These are phyloP conservation scores for Merodon equestris DNA, from an alignment of 2,888 invertebrate species.

Conservation along the genomic window DNA sequence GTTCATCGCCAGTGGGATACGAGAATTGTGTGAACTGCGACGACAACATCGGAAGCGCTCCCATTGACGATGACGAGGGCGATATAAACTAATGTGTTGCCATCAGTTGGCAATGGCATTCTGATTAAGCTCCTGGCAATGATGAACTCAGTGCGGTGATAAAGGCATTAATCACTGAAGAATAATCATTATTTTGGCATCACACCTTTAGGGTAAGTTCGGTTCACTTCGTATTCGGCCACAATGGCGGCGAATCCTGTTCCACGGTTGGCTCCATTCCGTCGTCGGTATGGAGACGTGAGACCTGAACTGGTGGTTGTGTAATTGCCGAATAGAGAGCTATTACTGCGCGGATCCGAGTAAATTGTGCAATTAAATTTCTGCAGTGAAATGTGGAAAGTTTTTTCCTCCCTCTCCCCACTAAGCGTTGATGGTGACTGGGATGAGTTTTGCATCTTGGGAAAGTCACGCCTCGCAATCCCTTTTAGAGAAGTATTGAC, in stretches of 20 bases:
- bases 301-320: conserved; percentile 22
- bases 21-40: conserved; percentile 45
- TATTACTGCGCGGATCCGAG: conserved; percentile 57
- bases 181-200: conserved; percentile 74
- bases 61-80: conserved; percentile 53
- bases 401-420: too few relatives aligned
- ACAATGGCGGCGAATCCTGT: conserved; percentile 55
- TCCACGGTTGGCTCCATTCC: too few relatives aligned
- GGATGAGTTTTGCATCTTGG: background rate
- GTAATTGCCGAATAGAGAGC: conserved; percentile 63
- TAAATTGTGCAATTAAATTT: conserved; percentile 65
- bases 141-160: conserved; percentile 79
- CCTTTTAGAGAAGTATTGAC: background rate
- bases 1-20: conserved; percentile 23
- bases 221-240: conserved; percentile 40
- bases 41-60: conserved; percentile 69
- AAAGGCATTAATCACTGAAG: conserved; percentile 78
- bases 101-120: conserved; percentile 78
- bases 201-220: conserved; percentile 68
- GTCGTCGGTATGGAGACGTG: too few relatives aligned
- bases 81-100: conserved; percentile 77
- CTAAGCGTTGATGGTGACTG: conserved; percentile 5
- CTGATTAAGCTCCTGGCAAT: conserved; percentile 78
- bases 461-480: too few relatives aligned
- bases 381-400: conserved; percentile 50